Conservation (phyloP, 2,113 vertebrate genomes). For the Oreochromis spilurus region DNA sequence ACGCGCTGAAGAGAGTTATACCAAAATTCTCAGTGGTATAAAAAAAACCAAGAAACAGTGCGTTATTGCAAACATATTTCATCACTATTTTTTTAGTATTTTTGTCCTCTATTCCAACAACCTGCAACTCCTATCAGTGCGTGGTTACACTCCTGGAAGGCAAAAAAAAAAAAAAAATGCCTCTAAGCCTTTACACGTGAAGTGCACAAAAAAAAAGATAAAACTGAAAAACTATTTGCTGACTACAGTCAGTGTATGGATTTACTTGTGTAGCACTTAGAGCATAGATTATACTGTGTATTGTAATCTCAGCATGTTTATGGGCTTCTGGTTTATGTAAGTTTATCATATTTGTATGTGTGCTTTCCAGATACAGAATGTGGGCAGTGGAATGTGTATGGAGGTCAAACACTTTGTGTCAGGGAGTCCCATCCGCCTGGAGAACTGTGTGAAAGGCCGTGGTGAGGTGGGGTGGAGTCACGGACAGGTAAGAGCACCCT, state of each 20-base stretch:
- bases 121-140: neutral
- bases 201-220: neutral
- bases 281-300: neutral
- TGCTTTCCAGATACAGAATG: slow-evolving; percentile 77
- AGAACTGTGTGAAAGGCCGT: slow-evolving; percentile 79
- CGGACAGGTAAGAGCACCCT: slow-evolving; percentile 76
- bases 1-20: neutral
- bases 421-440: slow-evolving; percentile 81
- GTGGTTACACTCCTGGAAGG: neutral
- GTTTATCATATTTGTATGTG: neutral
- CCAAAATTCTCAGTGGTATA: neutral
- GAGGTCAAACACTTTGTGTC: slow-evolving; percentile 83
- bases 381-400: slow-evolving; percentile 80
- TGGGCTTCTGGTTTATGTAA: neutral
- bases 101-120: neutral
- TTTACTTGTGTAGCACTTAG: neutral
- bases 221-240: neutral
- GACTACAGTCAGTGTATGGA: neutral
- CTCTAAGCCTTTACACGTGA: neutral
- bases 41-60: neutral
- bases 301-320: neutral
- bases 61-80: no score
- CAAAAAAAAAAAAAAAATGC: neutral
- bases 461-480: slow-evolving; percentile 83
- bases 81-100: neutral